Evolutionary conservation across 1,140 invertebrate species (phyloP), one percentile per base, ranked within the genome.

Genomic region (Cotesia typhae): DNA sequence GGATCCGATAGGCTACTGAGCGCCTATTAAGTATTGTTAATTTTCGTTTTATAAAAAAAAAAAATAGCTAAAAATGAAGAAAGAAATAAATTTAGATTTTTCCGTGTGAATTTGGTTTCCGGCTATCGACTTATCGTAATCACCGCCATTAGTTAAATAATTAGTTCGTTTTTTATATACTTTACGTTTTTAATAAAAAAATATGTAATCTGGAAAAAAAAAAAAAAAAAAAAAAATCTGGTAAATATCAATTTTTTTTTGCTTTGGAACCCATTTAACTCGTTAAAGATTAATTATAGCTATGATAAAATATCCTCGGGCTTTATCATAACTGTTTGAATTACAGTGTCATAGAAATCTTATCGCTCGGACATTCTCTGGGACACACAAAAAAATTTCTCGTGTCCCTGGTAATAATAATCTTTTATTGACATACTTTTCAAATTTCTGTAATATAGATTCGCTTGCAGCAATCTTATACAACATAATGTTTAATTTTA

Each of bases 311-410:
- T 20, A 60, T 53, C 65, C 38, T 36, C 37, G 37, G 37, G 55
- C 72, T 71, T 61, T 73, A 70, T 64, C 51, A 47, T 70, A 67
- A 73, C 65, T 53, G 47, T 68, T 55, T 78, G 75, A 78, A 78
- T 75, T 78, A 78, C 55, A 73, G 72, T 60, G 73, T 61, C 52
- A 70, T 78, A 73, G 73, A 77, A 77, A 74, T 76, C 53, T 74
- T 71, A 35, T 76, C 64, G 67, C 47, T 72, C 37, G 51, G 20
- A 75, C 70, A 52, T 53, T 72, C 55, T 38, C 0, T 17, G 36
- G 63, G 47, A 72, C 64, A 72, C 64, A 72, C 66, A 66, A 60
- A 12, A 35, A 20, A 47, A 61, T 72, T 72, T 37, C 55, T 53
- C 41, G 38, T 59, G 17, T 38, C 36, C 20, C 61, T 66, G 28